Base-by-base conservation (phyloP, 2,113 vertebrate species). In the Polypterus bichir region DNA sequence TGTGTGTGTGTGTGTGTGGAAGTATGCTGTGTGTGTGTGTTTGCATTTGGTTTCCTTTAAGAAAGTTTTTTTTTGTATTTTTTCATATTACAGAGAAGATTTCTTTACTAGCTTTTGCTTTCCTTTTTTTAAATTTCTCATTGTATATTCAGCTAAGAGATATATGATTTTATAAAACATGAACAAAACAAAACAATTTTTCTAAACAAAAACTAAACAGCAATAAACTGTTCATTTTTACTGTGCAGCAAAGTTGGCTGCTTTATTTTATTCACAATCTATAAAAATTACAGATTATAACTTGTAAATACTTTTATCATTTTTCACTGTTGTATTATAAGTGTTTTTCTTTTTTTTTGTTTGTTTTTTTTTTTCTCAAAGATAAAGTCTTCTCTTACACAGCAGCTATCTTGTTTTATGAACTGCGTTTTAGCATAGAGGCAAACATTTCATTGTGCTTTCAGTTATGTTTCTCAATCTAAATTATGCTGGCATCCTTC, bases 341-440 rank as follows among this genome's bases (percentile, higher is more conserved):
- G 74, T 91, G 89, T 90, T 88, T 83, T 88, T 90, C 87, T 85
- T 89, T 86, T 89, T 83, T 87, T 82, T 79, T 86, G 88, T 88
- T 89, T 82, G 77, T n/a, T 90, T 89, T 83, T 87, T 82, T 79
- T 86, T 89, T 88, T 89, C 82, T 77, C 73, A 76, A 77, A 52
- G 27, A 82, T 77, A 73, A 79, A 78, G 78, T 78, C 74, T 82
- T 81, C 88, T 87, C 86, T 87, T 85, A 88, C 82, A 77, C 79
- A 83, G 79, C 86, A 86, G 86, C 74, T 72, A 85, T 90, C 79
- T 84, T 77, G 78, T 87, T 87, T 89, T 80, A 79, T 69, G 77
- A 74, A 79, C 87, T 88, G 80, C 85, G 81, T 90, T 91, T 89
- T 85, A 83, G 80, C 78, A 71, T 46, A 69, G 64, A 81, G 67